Conservation (phyloP, 2,888 invertebrate genomes). For the Leucania comma region DNA sequence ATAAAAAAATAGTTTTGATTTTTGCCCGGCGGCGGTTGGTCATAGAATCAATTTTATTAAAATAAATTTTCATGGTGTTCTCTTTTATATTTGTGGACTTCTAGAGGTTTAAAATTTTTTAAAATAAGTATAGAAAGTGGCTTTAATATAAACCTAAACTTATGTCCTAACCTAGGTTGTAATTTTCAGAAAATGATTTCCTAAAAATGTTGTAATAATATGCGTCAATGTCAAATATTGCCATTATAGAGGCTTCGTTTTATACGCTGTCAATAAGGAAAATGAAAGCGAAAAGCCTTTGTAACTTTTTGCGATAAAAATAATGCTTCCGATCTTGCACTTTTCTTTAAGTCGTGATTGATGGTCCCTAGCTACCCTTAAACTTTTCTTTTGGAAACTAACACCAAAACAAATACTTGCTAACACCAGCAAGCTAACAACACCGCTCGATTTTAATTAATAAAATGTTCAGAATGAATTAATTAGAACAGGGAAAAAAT, state of each 20-base stretch:
- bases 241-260: background rate
- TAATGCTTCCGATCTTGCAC: no score
- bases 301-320: background rate
- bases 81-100: no score
- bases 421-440: slow-evolving; percentile 4
- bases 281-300: background rate
- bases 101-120: no score
- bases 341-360: slow-evolving; percentile 4
- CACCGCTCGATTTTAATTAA: slow-evolving; percentile 22
- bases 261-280: background rate
- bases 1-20: no score
- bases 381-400: slow-evolving; percentile 3
- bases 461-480: slow-evolving; percentile 15
- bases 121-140: no score
- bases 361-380: background rate
- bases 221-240: background rate
- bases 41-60: no score
- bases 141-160: no score
- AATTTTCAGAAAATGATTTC: no score
- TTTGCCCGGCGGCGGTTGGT: no score
- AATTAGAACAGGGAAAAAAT: slow-evolving; percentile 28
- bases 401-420: background rate
- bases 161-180: no score
- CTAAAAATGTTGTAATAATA: background rate
- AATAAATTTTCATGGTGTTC: no score